A percentile compares a stretch with the other conserved stretches of the same genome.
Evolutionary conservation across 2,888 invertebrate species (phyloP).

Genomic region (Chrysopilus asiliformis): DNA sequence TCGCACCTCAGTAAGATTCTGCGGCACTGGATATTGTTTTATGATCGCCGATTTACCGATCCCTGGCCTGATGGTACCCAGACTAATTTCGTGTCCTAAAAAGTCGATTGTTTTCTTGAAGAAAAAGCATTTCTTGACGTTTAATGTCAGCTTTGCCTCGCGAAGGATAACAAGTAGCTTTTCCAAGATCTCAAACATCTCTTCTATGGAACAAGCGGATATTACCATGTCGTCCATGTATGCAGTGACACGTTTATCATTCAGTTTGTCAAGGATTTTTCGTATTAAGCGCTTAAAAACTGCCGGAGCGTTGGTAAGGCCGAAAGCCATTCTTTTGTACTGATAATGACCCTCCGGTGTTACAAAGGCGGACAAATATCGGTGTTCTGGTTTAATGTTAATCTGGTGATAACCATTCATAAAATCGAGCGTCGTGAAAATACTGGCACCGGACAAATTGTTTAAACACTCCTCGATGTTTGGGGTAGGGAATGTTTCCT

Average conservation of each 20-base stretch:
- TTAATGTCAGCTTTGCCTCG: conserved; percentile 4
- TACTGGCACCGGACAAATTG: conserved; percentile 1
- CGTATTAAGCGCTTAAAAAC: conserved; percentile 18
- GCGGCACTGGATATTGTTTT: conserved; percentile 10
- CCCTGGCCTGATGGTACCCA: conserved; percentile 13
- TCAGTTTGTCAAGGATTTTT: not conserved
- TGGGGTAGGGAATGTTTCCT: conserved; percentile 16
- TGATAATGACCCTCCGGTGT: conserved; percentile 17
- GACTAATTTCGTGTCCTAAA: conserved; percentile 13
- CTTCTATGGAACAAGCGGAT: conserved; percentile 14
- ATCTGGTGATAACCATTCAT: conserved; percentile 17
- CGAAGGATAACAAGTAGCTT: not conserved
- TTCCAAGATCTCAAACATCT: conserved; percentile 7
- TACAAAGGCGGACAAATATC: conserved; percentile 18
- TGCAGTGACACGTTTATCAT: conserved; percentile 8
- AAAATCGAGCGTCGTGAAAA: conserved; percentile 14
- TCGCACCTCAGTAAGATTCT: conserved; percentile 12
- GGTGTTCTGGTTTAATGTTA: conserved; percentile 12
- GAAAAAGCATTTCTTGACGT: conserved; percentile 15
- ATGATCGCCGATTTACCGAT: conserved; percentile 10
- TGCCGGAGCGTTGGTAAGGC: conserved; percentile 22
- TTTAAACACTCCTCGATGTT: conserved; percentile 18
- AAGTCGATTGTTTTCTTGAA: conserved; percentile 15
- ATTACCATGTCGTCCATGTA: conserved; percentile 20
- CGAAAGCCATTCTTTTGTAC: conserved; percentile 22